phyloP scores from a whole-genome alignment of 2,113 vertebrate genomes.

The Ancistrus triradiatus region DNA sequence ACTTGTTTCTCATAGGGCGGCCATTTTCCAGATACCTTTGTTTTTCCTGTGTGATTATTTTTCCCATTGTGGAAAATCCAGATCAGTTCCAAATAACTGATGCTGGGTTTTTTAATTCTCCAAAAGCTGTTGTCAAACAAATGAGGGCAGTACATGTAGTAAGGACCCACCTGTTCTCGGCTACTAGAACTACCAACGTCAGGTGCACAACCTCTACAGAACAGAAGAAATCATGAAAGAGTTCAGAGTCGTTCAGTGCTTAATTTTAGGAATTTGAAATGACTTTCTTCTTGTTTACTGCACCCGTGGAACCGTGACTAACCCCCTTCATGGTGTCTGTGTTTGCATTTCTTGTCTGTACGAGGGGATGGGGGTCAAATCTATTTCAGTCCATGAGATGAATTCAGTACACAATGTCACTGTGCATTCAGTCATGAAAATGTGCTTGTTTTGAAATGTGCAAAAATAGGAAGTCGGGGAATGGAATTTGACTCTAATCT shows the following conservation, averaged over 20 bases:
- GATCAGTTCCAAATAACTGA: too few species aligned
- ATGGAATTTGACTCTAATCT: background rate
- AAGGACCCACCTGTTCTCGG: too few species aligned
- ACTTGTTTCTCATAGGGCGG: too few species aligned
- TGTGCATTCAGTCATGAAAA: background rate
- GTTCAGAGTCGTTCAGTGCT: background rate
- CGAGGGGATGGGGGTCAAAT: background rate
- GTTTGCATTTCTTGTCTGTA: background rate
- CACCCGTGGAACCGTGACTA: background rate
- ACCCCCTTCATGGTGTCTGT: background rate
- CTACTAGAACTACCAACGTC: too few species aligned
- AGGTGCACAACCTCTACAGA: too few species aligned
- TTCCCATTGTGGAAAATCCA: too few species aligned
- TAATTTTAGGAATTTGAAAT: background rate
- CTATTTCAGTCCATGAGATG: background rate
- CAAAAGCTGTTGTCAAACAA: too few species aligned
- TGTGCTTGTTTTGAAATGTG: background rate
- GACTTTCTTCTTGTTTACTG: background rate
- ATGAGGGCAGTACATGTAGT: too few species aligned
- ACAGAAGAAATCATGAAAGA: too few species aligned
- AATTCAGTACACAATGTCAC: background rate
- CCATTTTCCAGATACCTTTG: too few species aligned
- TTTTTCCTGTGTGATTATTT: too few species aligned
- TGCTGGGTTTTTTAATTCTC: too few species aligned
- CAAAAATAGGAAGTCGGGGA: background rate